These are phyloP conservation scores for Chrysotoxum bicinctum DNA, from an alignment of 2,888 invertebrate genomes.

Conservation along the genomic window DNA sequence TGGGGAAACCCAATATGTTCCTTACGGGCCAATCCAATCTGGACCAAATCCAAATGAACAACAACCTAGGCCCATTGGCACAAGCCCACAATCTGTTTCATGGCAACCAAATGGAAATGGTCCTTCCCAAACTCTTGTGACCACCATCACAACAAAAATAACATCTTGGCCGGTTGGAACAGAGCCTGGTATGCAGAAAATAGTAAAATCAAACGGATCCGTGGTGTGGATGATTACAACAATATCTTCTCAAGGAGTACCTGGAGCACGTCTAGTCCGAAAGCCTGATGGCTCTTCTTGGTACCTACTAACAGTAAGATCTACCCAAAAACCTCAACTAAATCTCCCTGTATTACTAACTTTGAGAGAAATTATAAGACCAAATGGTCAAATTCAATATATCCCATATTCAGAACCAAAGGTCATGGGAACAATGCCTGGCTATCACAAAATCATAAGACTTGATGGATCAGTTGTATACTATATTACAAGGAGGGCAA, in stretches of 20 bases:
- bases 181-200: neutral
- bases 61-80: too few relatives aligned
- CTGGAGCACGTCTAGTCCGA: neutral
- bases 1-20: neutral
- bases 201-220: neutral
- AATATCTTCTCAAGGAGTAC: neutral
- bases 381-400: neutral
- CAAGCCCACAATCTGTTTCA: neutral
- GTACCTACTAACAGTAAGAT: neutral
- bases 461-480: neutral
- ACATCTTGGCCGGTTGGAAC: neutral
- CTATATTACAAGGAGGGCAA: neutral
- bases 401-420: neutral
- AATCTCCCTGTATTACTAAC: neutral
- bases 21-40: neutral
- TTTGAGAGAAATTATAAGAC: neutral
- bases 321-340: neutral
- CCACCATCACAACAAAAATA: neutral
- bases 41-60: neutral
- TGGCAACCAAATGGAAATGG: neutral
- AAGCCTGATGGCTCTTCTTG: neutral
- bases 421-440: neutral
- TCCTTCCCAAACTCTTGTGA: neutral
- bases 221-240: neutral
- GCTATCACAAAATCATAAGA: neutral